Percentiles rank a stretch among this genome's conserved stretches.
These are phyloP conservation scores for Ctenomys sociabilis DNA, from an alignment of 2,113 vertebrate species.

Conservation along the genomic window DNA sequence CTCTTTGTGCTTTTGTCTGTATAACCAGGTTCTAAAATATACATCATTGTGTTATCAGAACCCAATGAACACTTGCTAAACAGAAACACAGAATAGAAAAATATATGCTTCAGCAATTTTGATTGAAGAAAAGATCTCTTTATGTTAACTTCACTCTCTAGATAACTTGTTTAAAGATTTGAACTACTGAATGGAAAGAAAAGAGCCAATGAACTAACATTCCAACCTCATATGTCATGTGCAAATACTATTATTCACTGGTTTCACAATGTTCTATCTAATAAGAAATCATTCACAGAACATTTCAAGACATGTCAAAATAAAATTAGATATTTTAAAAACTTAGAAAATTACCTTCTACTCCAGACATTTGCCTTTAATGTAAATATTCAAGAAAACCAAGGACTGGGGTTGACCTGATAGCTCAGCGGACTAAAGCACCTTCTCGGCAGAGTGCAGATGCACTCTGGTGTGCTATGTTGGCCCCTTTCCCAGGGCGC, in stretches of 20 bases:
- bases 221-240: not conserved
- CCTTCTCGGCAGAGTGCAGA: too few relatives aligned
- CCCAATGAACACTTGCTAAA: not conserved
- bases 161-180: constrained; percentile 12
- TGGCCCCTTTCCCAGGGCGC: too few relatives aligned
- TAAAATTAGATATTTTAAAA: not conserved
- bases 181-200: constrained; percentile 6
- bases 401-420: too few relatives aligned
- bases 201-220: not conserved
- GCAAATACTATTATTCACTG: not conserved
- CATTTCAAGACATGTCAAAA: not conserved
- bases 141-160: constrained; percentile 7
- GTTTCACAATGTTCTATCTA: not conserved
- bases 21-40: not conserved
- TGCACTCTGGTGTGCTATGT: too few relatives aligned
- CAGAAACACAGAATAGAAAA: constrained; percentile 9
- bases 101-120: not conserved
- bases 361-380: not conserved
- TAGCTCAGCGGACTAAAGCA: too few relatives aligned
- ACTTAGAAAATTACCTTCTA: not conserved
- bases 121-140: not conserved
- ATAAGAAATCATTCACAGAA: not conserved
- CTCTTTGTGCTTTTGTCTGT: constrained; percentile 6
- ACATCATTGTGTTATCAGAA: not conserved
- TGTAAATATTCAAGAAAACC: not conserved